Conservation (phyloP, 2,797 vertebrate genomes). For the Gorsachius magnificus region DNA sequence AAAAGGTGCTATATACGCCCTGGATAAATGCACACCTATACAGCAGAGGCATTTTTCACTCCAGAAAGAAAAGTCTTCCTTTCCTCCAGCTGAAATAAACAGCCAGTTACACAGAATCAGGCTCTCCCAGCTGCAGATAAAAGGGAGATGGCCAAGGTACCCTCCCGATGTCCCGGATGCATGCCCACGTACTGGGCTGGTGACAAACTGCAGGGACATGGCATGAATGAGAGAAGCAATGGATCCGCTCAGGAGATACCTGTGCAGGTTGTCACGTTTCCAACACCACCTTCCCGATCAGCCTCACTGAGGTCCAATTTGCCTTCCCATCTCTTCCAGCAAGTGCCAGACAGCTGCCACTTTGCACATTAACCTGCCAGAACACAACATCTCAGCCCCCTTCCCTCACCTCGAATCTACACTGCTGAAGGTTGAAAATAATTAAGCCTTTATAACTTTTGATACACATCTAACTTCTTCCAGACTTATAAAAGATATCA, state of each 20-base stretch:
- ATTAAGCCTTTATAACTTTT: background rate
- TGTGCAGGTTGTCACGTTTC: background rate
- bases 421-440: background rate
- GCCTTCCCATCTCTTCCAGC: background rate
- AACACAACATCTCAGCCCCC: background rate
- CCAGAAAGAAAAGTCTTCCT: background rate
- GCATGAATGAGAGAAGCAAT: background rate
- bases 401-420: fast-evolving
- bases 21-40: background rate
- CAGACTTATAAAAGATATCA: background rate
- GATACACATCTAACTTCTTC: background rate
- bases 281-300: background rate
- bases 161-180: fast-evolving
- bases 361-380: background rate
- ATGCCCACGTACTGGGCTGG: background rate
- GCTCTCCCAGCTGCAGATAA: background rate
- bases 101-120: background rate
- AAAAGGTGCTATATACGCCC: background rate
- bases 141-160: background rate
- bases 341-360: background rate
- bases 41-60: background rate
- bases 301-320: background rate
- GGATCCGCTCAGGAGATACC: background rate
- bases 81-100: background rate
- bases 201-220: background rate